phyloP scores from a whole-genome alignment of 2,113 vertebrate species.

The Laterallus jamaicensis region DNA sequence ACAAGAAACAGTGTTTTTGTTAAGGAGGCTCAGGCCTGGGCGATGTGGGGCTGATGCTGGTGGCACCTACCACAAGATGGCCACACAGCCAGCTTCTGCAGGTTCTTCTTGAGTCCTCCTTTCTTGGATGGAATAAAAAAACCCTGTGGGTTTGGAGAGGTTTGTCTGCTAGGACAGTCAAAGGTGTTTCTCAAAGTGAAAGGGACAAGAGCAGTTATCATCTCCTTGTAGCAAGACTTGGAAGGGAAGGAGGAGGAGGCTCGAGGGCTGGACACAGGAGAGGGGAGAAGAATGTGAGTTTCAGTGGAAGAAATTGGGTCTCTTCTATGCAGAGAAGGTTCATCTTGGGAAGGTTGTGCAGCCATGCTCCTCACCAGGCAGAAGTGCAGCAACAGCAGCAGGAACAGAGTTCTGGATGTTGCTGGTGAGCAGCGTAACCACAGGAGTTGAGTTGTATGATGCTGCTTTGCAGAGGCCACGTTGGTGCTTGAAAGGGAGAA shows the following conservation, averaged over 20 bases:
- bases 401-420: not conserved
- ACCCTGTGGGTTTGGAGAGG: not conserved
- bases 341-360: not conserved
- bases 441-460: not conserved
- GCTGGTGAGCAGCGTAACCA: not conserved
- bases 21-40: not conserved
- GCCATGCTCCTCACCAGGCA: not conserved
- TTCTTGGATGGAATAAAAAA: not conserved
- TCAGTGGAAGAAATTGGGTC: not conserved
- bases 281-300: not conserved
- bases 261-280: not conserved
- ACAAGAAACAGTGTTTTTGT: not conserved
- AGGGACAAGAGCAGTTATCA: not conserved
- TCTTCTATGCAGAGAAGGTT: not conserved
- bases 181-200: not conserved
- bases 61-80: not conserved
- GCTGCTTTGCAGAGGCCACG: not conserved
- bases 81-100: not conserved
- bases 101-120: not conserved
- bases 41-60: not conserved
- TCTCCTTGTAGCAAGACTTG: not conserved
- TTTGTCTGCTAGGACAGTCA: not conserved
- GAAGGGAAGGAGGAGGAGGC: not conserved
- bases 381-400: not conserved
- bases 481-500: not conserved